Conservation (phyloP, 2,113 vertebrate species). For the Vimba vimba region DNA sequence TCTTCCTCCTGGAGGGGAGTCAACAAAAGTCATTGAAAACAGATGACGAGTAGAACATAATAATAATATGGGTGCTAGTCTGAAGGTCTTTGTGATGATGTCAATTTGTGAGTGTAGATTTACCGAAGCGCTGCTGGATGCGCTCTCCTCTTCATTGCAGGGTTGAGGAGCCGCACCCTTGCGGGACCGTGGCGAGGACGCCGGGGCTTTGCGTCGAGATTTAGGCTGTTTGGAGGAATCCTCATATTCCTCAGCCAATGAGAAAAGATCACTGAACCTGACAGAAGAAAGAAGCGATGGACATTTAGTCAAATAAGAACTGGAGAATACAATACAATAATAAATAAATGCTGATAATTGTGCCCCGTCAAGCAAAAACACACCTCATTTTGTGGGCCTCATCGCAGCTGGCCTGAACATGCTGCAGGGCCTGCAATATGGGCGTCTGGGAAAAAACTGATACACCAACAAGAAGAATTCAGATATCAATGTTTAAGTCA, state of each 20-base stretch:
- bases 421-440: slow-evolving; percentile 93
- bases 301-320: background rate
- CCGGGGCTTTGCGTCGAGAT: slow-evolving; percentile 86
- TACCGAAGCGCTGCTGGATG: slow-evolving; percentile 89
- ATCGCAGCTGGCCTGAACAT: slow-evolving; percentile 95
- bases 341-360: background rate
- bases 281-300: background rate
- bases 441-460: slow-evolving; percentile 94
- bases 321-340: background rate
- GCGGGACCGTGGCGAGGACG: slow-evolving; percentile 85
- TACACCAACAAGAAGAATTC: slow-evolving; percentile 27
- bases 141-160: slow-evolving; percentile 89
- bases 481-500: background rate
- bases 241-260: slow-evolving; percentile 91
- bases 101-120: slow-evolving; percentile 46
- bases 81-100: background rate
- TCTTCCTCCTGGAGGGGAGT: slow-evolving; percentile 84
- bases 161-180: slow-evolving; percentile 84
- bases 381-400: slow-evolving; percentile 96
- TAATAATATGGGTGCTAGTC: background rate
- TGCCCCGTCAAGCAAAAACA: slow-evolving; percentile 31
- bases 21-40: background rate
- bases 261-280: slow-evolving; percentile 93
- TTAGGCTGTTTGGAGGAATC: slow-evolving; percentile 89
- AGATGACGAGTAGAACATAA: background rate